Conservation (phyloP, 2,113 vertebrate genomes). For the Megaptera novaeangliae region DNA sequence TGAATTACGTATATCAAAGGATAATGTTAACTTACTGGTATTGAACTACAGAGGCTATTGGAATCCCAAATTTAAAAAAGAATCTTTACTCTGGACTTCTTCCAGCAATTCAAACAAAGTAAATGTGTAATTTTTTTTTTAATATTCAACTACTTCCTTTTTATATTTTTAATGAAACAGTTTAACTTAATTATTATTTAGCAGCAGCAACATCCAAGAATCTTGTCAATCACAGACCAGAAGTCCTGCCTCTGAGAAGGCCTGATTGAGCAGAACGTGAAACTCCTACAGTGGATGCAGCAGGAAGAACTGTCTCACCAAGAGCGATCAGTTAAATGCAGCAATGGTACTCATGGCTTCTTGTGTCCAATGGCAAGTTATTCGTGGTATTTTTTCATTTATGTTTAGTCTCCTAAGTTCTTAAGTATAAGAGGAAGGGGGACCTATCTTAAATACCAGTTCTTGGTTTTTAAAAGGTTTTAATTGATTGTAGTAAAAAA, state of each 20-base stretch:
- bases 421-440: background rate
- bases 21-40: background rate
- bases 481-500: background rate
- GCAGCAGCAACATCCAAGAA: background rate
- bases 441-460: background rate
- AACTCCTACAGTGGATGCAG: background rate
- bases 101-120: background rate
- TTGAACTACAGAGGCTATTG: constrained; percentile 6
- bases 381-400: background rate
- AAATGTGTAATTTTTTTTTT: background rate
- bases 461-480: background rate
- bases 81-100: background rate
- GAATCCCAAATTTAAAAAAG: background rate
- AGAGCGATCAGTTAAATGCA: background rate
- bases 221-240: background rate
- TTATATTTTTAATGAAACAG: background rate
- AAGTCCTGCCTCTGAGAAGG: background rate
- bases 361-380: background rate
- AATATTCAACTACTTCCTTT: background rate
- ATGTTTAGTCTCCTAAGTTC: background rate
- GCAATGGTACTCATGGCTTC: background rate
- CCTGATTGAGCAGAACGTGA: background rate
- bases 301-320: background rate
- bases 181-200: background rate
- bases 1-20: background rate